These are phyloP conservation scores for Barbus barbus DNA, from an alignment of 2,113 vertebrate genomes.

Conservation along the genomic window DNA sequence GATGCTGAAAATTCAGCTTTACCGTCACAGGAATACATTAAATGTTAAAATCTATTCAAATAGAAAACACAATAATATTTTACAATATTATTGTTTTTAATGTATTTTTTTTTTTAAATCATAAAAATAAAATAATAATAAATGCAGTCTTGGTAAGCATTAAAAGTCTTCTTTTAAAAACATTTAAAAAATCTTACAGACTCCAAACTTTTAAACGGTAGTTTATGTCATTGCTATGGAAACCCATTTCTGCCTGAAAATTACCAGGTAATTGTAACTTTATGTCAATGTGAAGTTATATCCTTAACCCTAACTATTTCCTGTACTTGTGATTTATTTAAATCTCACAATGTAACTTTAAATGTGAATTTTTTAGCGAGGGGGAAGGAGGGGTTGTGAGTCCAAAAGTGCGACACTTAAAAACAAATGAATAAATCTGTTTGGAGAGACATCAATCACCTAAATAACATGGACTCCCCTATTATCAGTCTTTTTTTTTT, in stretches of 20 bases:
- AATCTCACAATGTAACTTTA: neutral
- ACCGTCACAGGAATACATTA: neutral
- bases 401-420: constrained; percentile 15
- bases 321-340: neutral
- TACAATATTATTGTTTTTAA: neutral
- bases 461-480: constrained; percentile 42
- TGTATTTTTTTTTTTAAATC: neutral
- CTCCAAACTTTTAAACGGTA: neutral
- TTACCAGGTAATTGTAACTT: neutral
- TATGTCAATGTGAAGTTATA: neutral
- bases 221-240: neutral
- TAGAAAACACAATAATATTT: neutral
- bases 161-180: neutral
- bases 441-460: constrained; percentile 39
- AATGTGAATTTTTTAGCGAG: neutral
- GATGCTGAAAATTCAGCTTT: neutral
- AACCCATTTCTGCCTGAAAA: neutral
- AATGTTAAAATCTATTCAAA: neutral
- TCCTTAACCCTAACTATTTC: neutral
- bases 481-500: constrained; percentile 52
- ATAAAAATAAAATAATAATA: neutral
- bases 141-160: neutral
- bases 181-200: neutral
- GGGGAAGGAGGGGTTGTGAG: neutral
- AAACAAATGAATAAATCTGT: constrained; percentile 36